Conservation (phyloP, 2,888 invertebrate genomes). For the Drosophila mimetica region DNA sequence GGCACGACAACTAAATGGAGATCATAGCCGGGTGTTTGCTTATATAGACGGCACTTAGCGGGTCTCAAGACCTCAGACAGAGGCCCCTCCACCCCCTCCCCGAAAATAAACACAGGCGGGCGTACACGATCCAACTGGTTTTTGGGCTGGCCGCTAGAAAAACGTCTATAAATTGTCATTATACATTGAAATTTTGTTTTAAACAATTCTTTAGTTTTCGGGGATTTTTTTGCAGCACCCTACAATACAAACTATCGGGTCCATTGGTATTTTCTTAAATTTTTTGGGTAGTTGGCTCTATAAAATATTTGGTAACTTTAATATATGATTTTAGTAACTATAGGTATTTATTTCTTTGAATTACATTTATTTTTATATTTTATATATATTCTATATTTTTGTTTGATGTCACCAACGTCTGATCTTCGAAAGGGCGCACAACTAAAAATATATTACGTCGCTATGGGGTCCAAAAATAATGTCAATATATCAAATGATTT, state of each 20-base stretch:
- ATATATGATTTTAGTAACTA: neutral
- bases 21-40: constrained; percentile 29
- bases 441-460: neutral
- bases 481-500: constrained; percentile 7
- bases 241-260: neutral
- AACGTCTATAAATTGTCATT: constrained; percentile 39
- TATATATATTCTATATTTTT: too few species aligned
- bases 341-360: neutral
- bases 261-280: neutral
- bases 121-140: constrained; percentile 26
- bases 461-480: constrained; percentile 5
- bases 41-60: constrained; percentile 45
- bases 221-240: constrained; percentile 32
- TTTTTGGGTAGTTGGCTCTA: rapidly evolving
- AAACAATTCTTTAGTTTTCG: constrained; percentile 23
- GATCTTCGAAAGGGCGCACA: neutral
- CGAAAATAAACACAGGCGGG: neutral
- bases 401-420: neutral
- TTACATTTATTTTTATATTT: too few species aligned
- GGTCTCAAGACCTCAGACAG: neutral
- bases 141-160: constrained; percentile 25
- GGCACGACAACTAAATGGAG: constrained; percentile 41
- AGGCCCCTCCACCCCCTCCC: neutral
- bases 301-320: neutral
- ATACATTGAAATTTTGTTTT: constrained; percentile 30